Percentiles rank a stretch among this genome's conserved stretches.
Evolutionary conservation across 2,888 invertebrate species (phyloP).

Genomic region (Trichogramma evanescens): DNA sequence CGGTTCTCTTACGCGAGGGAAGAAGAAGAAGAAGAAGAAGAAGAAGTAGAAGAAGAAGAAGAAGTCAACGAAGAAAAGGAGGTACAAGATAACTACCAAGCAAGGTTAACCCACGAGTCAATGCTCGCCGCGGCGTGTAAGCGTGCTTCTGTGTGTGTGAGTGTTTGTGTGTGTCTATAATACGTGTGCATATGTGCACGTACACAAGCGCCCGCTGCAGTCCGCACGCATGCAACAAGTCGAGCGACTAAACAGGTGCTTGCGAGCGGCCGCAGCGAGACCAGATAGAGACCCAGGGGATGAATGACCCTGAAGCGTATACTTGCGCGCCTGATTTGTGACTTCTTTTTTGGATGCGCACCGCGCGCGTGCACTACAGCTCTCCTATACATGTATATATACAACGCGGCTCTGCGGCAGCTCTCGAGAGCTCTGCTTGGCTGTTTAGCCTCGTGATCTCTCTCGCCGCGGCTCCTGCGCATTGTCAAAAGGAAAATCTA

Average conservation of each 20-base stretch:
- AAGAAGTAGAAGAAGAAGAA: constrained; percentile 1
- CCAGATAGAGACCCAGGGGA: neutral
- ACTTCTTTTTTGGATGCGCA: neutral
- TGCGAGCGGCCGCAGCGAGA: neutral
- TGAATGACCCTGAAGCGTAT: constrained; percentile 3
- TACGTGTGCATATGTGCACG: no score
- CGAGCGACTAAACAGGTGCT: no score
- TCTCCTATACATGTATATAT: neutral
- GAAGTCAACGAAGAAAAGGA: neutral
- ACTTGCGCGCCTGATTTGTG: neutral
- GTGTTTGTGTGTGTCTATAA: no score
- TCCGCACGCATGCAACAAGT: no score
- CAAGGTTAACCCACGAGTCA: constrained; percentile 26
- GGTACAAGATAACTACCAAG: neutral
- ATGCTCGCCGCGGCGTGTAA: constrained; percentile 15
- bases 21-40: neutral
- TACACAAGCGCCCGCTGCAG: no score
- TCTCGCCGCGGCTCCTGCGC: no score
- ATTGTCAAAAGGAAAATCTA: no score
- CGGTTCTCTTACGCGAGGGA: constrained; percentile 6
- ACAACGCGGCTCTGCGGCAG: neutral
- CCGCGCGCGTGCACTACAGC: neutral
- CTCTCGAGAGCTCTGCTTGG: neutral
- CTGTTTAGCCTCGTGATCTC: no score
- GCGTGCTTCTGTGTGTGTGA: no score